Conservation (phyloP, 2,113 vertebrate species). For the Alligator sinensis region DNA sequence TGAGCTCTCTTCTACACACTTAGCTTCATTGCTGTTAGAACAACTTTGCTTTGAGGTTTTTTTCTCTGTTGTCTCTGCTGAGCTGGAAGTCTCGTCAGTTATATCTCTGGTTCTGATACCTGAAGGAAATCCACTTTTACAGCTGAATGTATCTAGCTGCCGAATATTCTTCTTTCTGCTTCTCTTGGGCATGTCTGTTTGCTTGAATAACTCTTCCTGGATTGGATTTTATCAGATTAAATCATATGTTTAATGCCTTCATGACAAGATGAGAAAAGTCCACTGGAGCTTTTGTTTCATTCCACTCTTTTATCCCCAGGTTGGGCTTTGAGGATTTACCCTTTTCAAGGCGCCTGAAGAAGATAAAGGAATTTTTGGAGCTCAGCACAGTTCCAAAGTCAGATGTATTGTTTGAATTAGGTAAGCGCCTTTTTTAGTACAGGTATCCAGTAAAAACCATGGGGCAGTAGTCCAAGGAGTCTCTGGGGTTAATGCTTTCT, state of each 20-base stretch:
- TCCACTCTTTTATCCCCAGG: slow-evolving; percentile 73
- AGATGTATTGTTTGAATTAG: slow-evolving; percentile 92
- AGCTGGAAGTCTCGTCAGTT: not conserved
- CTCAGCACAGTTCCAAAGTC: slow-evolving; percentile 87
- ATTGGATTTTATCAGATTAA: not conserved
- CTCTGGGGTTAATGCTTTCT: not conserved
- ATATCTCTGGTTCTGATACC: not conserved
- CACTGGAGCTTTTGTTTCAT: not conserved
- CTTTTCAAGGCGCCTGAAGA: slow-evolving; percentile 91
- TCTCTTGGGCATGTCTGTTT: not conserved
- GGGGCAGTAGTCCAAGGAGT: not conserved
- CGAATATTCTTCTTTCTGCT: not conserved
- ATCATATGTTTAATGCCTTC: not conserved
- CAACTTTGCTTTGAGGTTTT: not conserved
- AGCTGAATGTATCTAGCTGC: not conserved
- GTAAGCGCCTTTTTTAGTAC: slow-evolving; percentile 75
- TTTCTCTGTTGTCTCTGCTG: not conserved
- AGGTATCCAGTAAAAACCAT: not conserved
- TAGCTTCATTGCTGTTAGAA: not conserved
- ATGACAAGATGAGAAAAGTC: not conserved
- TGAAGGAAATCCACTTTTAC: not conserved
- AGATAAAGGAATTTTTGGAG: slow-evolving; percentile 91
- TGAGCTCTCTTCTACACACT: not conserved
- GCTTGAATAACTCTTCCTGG: not conserved
- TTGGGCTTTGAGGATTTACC: slow-evolving; percentile 93